phyloP scores from a whole-genome alignment of 1,140 invertebrate genomes.

The Drosophila guanche region DNA sequence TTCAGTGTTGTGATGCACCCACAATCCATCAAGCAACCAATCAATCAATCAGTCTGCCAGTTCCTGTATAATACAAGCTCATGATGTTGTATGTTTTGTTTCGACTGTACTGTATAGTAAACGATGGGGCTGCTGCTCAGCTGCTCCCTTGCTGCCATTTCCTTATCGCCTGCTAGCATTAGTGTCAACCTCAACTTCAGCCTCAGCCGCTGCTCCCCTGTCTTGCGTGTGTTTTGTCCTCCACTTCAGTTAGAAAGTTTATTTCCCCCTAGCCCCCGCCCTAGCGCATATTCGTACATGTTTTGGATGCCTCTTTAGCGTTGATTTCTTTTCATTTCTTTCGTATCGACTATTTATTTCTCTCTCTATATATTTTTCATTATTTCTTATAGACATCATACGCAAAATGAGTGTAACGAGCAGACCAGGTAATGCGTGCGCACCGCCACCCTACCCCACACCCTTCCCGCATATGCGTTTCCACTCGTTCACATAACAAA shows the following conservation, averaged over 20 bases:
- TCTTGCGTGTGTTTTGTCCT: slow-evolving; percentile 3
- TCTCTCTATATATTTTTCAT: slow-evolving; percentile 68
- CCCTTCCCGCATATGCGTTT: too few relatives aligned
- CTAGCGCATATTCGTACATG: background rate
- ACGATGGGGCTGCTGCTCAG: slow-evolving; percentile 20
- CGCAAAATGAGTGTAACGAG: slow-evolving; percentile 82
- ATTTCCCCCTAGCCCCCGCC: background rate
- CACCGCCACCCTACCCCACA: slow-evolving; percentile 11
- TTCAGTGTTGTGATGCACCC: slow-evolving; percentile 66
- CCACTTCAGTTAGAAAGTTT: slow-evolving; percentile 26
- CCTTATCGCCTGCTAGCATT: slow-evolving; percentile 31
- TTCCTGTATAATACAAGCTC: slow-evolving; percentile 35
- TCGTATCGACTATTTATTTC: slow-evolving; percentile 50
- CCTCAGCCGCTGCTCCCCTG: background rate
- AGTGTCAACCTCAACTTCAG: background rate
- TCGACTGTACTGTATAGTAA: slow-evolving; percentile 29
- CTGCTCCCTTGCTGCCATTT: slow-evolving; percentile 20
- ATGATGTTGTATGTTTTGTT: slow-evolving; percentile 37
- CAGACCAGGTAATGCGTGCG: slow-evolving; percentile 72
- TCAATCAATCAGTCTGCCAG: background rate
- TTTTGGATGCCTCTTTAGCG: slow-evolving; percentile 27
- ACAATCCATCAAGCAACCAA: background rate
- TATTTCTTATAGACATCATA: slow-evolving; percentile 83
- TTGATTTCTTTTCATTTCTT: slow-evolving; percentile 25
- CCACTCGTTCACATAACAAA: too few relatives aligned